phyloP scores from a whole-genome alignment of 2,113 vertebrate genomes.

The Cyprinus carpio region DNA sequence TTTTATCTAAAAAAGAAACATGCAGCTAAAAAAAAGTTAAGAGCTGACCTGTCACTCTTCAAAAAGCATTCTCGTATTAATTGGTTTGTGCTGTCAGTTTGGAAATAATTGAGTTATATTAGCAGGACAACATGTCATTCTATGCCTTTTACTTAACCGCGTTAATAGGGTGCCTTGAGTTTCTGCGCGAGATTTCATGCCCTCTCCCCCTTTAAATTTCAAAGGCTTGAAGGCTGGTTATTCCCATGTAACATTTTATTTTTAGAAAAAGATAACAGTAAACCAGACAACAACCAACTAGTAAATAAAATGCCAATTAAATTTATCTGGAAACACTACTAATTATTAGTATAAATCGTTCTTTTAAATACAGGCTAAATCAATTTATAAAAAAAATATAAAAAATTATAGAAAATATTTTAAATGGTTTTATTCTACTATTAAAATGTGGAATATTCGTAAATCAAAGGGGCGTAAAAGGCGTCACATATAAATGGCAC shows the following conservation, averaged over 20 bases:
- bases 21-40: constrained; percentile 25
- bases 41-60: constrained; percentile 66
- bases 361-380: not conserved
- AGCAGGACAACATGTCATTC: constrained; percentile 74
- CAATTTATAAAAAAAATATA: no score
- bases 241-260: constrained; percentile 67
- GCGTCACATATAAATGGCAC: not conserved
- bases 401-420: not conserved
- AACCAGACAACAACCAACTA: not conserved
- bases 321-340: not conserved
- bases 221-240: constrained; percentile 67
- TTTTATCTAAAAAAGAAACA: not conserved
- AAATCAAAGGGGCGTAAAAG: constrained; percentile 10
- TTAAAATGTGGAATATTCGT: not conserved
- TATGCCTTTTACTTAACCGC: constrained; percentile 72
- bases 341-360: not conserved
- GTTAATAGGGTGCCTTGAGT: constrained; percentile 70
- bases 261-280: constrained; percentile 44
- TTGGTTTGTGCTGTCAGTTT: constrained; percentile 73
- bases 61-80: constrained; percentile 66
- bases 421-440: not conserved
- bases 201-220: constrained; percentile 61
- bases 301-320: not conserved
- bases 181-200: constrained; percentile 61
- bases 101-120: constrained; percentile 76